phyloP scores from a whole-genome alignment of 2,888 invertebrate genomes.

The Fissipunctia ypsillon region DNA sequence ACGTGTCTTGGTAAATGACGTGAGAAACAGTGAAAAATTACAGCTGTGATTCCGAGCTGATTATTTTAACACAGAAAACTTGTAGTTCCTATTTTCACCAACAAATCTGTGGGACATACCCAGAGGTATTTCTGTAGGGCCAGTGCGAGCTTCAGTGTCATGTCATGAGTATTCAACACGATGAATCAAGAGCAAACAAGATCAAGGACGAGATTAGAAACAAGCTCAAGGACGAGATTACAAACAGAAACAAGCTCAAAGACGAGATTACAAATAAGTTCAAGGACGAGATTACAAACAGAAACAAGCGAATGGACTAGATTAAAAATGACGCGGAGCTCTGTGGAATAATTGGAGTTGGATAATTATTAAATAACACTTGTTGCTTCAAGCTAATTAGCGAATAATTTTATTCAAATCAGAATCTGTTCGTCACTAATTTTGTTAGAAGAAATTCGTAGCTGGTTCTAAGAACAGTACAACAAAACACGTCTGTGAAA shows the following conservation, averaged over 20 bases:
- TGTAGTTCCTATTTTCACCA: background rate
- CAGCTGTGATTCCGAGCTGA: background rate
- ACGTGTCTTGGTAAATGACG: background rate
- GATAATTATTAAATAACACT: slow-evolving; percentile 22
- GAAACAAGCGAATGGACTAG: background rate
- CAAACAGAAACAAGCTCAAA: slow-evolving; percentile 1
- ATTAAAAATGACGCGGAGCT: background rate
- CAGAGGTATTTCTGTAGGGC: background rate
- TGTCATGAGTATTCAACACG: background rate
- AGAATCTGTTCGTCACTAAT: background rate
- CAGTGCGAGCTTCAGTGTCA: background rate
- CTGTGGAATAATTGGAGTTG: slow-evolving; percentile 15
- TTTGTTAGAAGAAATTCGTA: background rate
- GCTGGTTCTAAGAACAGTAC: background rate
- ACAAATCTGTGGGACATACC: background rate
- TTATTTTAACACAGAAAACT: background rate
- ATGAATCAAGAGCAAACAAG: background rate
- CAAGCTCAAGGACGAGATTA: background rate
- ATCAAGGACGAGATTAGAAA: slow-evolving; percentile 7
- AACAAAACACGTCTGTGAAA: background rate
- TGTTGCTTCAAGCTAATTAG: slow-evolving; percentile 22
- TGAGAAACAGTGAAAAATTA: background rate
- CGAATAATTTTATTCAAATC: background rate
- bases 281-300: slow-evolving; percentile 7
- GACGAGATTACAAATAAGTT: slow-evolving; percentile 4